Evolutionary conservation across 2,113 vertebrate species (phyloP).

Genomic region (Tenebrosternarchus preto): DNA sequence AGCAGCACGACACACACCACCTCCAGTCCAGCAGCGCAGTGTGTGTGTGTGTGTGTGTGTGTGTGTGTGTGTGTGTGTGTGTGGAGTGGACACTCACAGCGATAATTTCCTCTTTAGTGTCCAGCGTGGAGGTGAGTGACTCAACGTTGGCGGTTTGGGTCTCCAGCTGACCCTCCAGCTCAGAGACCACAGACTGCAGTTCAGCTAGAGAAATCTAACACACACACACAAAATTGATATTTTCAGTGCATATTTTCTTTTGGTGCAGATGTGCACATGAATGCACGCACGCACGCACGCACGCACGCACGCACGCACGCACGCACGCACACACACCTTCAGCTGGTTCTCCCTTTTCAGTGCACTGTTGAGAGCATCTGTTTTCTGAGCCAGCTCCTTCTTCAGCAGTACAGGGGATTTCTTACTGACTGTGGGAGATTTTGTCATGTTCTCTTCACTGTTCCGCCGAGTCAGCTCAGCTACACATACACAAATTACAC

Average conservation of each 20-base stretch:
- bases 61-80: not conserved
- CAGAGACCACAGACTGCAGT: slow-evolving; percentile 65
- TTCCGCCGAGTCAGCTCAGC: slow-evolving; percentile 67
- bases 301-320: not conserved
- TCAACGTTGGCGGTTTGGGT: slow-evolving; percentile 69
- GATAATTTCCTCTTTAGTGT: slow-evolving; percentile 77
- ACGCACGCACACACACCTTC: slow-evolving; percentile 67
- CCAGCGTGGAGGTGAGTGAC: slow-evolving; percentile 69
- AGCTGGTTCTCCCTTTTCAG: slow-evolving; percentile 76
- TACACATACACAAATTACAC: slow-evolving; percentile 47
- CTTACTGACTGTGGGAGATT: slow-evolving; percentile 55
- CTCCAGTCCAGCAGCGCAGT: no score
- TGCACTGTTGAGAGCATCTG: slow-evolving; percentile 73
- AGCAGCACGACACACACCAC: not conserved
- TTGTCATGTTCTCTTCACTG: slow-evolving; percentile 63
- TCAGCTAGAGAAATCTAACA: slow-evolving; percentile 71
- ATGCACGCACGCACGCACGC: not conserved
- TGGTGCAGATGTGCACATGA: not conserved
- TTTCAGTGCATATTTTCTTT: not conserved
- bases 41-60: not conserved
- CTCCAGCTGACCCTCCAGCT: slow-evolving; percentile 66
- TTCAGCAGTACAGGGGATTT: slow-evolving; percentile 67
- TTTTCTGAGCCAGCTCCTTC: slow-evolving; percentile 73
- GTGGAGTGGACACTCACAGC: slow-evolving; percentile 62
- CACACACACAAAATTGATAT: slow-evolving; percentile 11